Evolutionary conservation across 2,888 invertebrate genomes (phyloP).

Genomic region (Nebria salina): DNA sequence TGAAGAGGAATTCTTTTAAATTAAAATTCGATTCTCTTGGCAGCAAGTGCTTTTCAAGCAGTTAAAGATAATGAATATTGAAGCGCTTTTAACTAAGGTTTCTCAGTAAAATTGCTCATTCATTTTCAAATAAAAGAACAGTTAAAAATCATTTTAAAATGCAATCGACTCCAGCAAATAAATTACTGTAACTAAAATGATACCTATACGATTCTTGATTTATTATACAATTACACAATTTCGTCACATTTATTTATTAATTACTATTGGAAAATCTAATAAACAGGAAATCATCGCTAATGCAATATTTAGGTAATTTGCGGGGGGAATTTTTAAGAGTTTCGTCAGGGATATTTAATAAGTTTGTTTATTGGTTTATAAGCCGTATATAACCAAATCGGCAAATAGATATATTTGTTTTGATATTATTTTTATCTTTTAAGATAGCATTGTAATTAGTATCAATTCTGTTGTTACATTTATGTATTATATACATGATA

Average conservation of each 20-base stretch:
- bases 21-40: not conserved
- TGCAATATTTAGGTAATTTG: no score
- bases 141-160: not conserved
- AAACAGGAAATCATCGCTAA: no score
- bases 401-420: not conserved
- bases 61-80: conserved; percentile 1
- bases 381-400: no score
- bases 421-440: not conserved
- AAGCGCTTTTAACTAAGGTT: not conserved
- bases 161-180: not conserved
- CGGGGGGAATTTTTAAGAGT: no score
- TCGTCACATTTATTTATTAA: not conserved
- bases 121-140: conserved; percentile 1
- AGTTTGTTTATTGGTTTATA: no score
- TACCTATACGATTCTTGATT: not conserved
- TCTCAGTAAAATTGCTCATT: not conserved
- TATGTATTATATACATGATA: not conserved
- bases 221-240: not conserved
- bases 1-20: not conserved
- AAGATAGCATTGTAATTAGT: not conserved
- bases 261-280: no score
- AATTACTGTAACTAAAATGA: not conserved
- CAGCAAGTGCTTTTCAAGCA: not conserved
- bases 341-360: not conserved
- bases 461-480: not conserved